Base-by-base conservation (phyloP, 2,888 invertebrate species). In the Eucera pruinosa region DNA sequence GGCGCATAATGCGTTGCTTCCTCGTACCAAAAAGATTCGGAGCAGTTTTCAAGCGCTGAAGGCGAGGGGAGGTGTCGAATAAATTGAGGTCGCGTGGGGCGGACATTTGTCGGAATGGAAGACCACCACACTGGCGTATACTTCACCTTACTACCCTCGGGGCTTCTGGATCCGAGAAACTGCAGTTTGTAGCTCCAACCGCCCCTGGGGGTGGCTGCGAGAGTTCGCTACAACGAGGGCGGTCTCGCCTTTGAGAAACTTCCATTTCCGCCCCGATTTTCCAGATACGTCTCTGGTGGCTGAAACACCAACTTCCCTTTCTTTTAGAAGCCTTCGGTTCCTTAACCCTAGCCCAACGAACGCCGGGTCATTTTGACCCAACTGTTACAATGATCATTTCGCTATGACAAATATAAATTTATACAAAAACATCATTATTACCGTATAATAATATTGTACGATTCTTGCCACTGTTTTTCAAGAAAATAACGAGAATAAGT, bases 1-100 rank as follows among this genome's bases (percentile, higher is more conserved):
- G 27, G 15, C 18, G 39, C 55, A 52, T 20, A 58, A 27, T 58
- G 62, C 43, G n/a, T 5, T 15, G 36, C 54, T 48, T 20, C 58
- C 66, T 52, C 50, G 64, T 64, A 47, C 54, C 62, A 33, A 41
- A 55, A 69, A 78, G 77, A 88, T 86, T 81, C 87, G 45, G 84
- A 85, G 86, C 87, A 86, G 82, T 85, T 87, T 83, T 71, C 79
- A 65, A 83, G 72, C 84, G 90, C 91, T 90, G 83, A 87, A 86
- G 91, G 91, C 91, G 67, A 90, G 89, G 90, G 91, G 91, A 92
- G 92, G 92, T 91, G 92, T 92, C 91, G 91, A 91, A 91, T 92
- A 90, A 92, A 91, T 91, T 90, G 90, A 90, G 90, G 90, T 91
- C 91, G 89, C 89, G 89, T 89, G 89, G 90, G 90, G 90, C 90